These are phyloP conservation scores for Scylla paramamosain DNA, from an alignment of 1,140 invertebrate species.

Conservation along the genomic window DNA sequence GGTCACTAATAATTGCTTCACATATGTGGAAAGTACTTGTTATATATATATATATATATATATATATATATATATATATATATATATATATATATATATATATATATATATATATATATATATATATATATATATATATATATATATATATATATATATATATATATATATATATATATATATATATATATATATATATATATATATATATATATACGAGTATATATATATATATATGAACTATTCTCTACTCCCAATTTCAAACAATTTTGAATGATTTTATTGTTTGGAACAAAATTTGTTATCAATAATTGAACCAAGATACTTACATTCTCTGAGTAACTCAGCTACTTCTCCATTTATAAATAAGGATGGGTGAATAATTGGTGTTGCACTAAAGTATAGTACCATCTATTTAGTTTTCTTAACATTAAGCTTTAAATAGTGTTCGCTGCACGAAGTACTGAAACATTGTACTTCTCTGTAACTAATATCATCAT, in stretches of 20 bases:
- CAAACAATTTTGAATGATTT: no score
- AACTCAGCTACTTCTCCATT: no score
- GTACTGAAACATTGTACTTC: no score
- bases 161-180: slow-evolving; percentile 37
- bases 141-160: slow-evolving; percentile 33
- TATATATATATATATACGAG: slow-evolving; percentile 42
- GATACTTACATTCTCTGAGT: no score
- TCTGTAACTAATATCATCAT: no score
- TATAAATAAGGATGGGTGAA: no score
- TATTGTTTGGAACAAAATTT: no score
- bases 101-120: slow-evolving; percentile 26
- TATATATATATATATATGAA: slow-evolving; percentile 38
- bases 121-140: slow-evolving; percentile 26
- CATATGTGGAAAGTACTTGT: background rate
- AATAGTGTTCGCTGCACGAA: no score
- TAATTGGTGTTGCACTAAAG: no score
- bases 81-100: slow-evolving; percentile 26
- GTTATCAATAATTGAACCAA: no score
- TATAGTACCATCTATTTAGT: no score
- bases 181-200: slow-evolving; percentile 52
- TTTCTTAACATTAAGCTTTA: no score
- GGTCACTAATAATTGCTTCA: background rate
- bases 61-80: background rate
- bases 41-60: slow-evolving; percentile 38
- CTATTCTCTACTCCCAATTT: background rate